A percentile compares a stretch with the other conserved stretches of the same genome.
Evolutionary conservation across 2,888 invertebrate species (phyloP).

Genomic region (Sinohyriopsis cumingii): DNA sequence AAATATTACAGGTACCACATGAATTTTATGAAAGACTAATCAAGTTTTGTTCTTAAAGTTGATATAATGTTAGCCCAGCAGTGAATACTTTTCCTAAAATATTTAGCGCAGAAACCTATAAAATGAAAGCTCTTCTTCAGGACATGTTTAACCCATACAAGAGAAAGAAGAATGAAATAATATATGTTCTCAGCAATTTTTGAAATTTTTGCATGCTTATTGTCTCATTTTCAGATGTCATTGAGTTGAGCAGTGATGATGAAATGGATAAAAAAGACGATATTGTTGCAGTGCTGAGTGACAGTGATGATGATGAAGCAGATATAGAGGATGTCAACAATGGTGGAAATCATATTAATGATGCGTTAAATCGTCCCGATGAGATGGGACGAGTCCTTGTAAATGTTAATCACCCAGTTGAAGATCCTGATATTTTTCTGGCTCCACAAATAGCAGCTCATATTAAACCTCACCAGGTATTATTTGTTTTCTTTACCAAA

Average conservation of each 20-base stretch:
- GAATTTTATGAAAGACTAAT: no score
- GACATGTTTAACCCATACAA: no score
- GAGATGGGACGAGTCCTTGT: conserved; percentile 92
- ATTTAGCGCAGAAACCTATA: no score
- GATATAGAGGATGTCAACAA: conserved; percentile 94
- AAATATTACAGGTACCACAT: no score
- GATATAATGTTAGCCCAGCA: no score
- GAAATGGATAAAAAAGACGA: conserved; percentile 73
- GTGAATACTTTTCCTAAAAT: no score
- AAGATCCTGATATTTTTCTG: conserved; percentile 91
- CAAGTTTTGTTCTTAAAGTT: no score
- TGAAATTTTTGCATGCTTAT: background rate
- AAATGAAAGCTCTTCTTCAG: no score
- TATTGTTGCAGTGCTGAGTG: conserved; percentile 40
- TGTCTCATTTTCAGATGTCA: conserved; percentile 33
- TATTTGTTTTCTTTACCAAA: background rate
- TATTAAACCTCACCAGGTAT: conserved; percentile 95
- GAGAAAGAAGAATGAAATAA: no score
- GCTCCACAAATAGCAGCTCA: conserved; percentile 90
- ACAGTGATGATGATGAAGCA: conserved; percentile 75
- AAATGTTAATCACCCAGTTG: conserved; percentile 93
- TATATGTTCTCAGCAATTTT: no score
- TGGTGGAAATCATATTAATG: conserved; percentile 91
- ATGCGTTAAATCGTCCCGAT: conserved; percentile 91
- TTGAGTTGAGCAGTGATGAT: conserved; percentile 54